A percentile compares a stretch with the other conserved stretches of the same genome.
Evolutionary conservation across 1,140 invertebrate genomes (phyloP).

Genomic region (Leptestheria dahalacensis): DNA sequence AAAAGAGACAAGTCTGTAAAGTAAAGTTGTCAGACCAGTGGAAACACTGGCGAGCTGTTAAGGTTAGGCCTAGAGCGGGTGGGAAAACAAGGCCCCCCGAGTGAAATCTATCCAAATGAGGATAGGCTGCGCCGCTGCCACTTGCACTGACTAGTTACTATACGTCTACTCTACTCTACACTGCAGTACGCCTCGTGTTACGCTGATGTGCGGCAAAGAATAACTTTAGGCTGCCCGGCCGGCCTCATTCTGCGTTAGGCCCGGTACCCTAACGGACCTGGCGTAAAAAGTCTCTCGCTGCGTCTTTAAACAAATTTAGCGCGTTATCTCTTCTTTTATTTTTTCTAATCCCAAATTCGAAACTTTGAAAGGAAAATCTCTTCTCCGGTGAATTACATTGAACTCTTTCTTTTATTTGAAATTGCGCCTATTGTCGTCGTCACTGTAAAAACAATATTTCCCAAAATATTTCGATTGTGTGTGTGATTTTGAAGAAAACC

Average conservation of each 20-base stretch:
- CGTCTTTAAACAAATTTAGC: not conserved
- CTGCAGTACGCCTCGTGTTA: not conserved
- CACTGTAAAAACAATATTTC: not conserved
- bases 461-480: not conserved
- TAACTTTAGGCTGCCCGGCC: not conserved
- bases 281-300: not conserved
- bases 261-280: not conserved
- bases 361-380: not conserved
- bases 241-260: not conserved
- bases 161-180: not conserved
- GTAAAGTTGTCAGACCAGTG: too few species aligned
- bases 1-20: too few species aligned
- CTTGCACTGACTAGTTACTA: not conserved
- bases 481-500: too few species aligned
- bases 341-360: not conserved
- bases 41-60: too few species aligned
- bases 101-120: not conserved
- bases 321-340: not conserved
- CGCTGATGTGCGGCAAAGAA: not conserved
- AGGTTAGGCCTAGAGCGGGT: not conserved
- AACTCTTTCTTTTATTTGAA: not conserved
- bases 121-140: not conserved
- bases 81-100: too few species aligned
- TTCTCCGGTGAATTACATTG: not conserved
- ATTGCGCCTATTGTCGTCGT: not conserved